Evolutionary conservation across 1,140 invertebrate species (phyloP).

Genomic region (Caenorhabditis brenneri): DNA sequence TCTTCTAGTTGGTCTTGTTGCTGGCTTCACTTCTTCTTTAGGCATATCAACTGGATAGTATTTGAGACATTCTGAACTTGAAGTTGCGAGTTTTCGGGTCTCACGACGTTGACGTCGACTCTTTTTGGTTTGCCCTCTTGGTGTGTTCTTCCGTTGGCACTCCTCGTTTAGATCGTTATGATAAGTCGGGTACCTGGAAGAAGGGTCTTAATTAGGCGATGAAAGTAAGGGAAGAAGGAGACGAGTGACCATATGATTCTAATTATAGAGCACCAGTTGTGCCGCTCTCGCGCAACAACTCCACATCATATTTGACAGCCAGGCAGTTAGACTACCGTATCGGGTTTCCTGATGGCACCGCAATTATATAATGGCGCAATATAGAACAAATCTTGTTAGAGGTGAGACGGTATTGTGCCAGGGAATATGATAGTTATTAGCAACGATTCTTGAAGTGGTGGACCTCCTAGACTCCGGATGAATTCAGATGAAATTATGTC

Average conservation of each 20-base stretch:
- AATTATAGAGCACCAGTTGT: background rate
- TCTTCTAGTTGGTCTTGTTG: background rate
- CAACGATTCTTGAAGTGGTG: no score
- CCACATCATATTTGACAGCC: background rate
- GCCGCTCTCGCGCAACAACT: conserved; percentile 35
- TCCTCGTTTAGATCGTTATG: conserved; percentile 39
- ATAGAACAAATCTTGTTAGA: background rate
- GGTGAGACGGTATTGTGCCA: no score
- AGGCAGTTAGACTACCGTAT: conserved; percentile 4
- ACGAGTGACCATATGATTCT: background rate
- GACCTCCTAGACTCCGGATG: no score
- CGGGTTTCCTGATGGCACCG: background rate
- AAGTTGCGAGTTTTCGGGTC: background rate
- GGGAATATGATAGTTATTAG: no score
- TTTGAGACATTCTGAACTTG: conserved; percentile 55
- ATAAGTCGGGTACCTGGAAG: conserved; percentile 49
- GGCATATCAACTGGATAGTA: conserved; percentile 57
- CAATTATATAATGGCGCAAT: background rate
- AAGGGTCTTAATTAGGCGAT: conserved; percentile 8
- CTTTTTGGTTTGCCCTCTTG: background rate
- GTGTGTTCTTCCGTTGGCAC: conserved; percentile 1
- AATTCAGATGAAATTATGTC: no score
- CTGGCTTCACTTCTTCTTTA: background rate
- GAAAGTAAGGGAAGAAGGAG: background rate
- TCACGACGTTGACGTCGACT: background rate